phyloP scores from a whole-genome alignment of 2,797 vertebrate genomes.

The Eptatretus atami region DNA sequence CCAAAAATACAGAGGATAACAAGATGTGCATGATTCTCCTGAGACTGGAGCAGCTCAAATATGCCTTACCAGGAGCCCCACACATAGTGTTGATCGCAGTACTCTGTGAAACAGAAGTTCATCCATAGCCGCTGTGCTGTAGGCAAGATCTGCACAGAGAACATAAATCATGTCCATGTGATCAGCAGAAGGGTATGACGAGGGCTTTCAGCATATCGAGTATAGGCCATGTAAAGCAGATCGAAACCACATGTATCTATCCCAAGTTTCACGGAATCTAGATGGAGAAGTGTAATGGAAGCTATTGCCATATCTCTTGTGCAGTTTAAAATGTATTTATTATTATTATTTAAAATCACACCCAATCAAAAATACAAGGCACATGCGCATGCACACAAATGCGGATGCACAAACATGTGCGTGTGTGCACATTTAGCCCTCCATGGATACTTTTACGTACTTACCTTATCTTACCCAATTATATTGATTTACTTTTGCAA shows the following conservation, averaged over 20 bases:
- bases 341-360: too few species aligned
- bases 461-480: too few species aligned
- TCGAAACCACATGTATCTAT: too few species aligned
- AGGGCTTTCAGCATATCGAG: not conserved
- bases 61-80: slow-evolving; percentile 53
- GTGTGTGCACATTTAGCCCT: too few species aligned
- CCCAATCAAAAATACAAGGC: too few species aligned
- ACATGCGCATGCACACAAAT: not conserved
- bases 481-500: too few species aligned
- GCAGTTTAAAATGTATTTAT: not conserved
- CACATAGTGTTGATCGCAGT: slow-evolving; percentile 96
- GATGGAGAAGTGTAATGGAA: not conserved
- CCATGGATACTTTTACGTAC: too few species aligned
- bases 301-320: not conserved
- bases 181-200: not conserved
- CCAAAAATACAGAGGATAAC: too few species aligned
- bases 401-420: not conserved
- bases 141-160: slow-evolving; percentile 40
- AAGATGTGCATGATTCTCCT: not conserved
- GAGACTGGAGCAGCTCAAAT: slow-evolving; percentile 3
- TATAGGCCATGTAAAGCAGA: too few species aligned
- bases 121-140: slow-evolving; percentile 73
- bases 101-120: slow-evolving; percentile 79
- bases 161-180: too few species aligned
- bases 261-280: not conserved